These are phyloP conservation scores for Rhingia campestris DNA, from an alignment of 2,888 invertebrate species.

Conservation along the genomic window DNA sequence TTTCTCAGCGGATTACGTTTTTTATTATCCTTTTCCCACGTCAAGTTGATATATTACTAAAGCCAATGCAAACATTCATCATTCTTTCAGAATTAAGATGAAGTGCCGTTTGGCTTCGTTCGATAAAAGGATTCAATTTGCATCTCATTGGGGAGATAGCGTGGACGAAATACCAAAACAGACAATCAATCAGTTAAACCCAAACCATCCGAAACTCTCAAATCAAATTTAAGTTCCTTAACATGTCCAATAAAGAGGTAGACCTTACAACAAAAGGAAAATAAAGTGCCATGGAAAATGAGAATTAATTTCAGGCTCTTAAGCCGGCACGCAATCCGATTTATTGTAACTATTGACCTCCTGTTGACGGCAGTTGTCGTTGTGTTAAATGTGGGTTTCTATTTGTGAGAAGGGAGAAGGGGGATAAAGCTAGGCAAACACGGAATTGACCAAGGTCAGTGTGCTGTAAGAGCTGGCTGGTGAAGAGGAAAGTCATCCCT, in stretches of 20 bases:
- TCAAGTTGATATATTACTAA: not conserved
- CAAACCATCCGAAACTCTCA: conserved; percentile 9
- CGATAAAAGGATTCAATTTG: conserved; percentile 16
- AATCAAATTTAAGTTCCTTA: conserved; percentile 16
- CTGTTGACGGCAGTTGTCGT: conserved; percentile 16
- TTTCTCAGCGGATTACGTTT: not conserved
- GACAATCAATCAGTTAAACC: conserved; percentile 31
- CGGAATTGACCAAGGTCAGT: conserved; percentile 34
- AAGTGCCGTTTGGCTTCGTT: not conserved
- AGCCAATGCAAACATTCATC: not conserved
- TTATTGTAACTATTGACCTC: conserved; percentile 30
- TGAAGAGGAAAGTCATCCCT: conserved; percentile 18
- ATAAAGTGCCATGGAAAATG: not conserved
- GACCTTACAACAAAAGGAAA: not conserved
- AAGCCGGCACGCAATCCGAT: conserved; percentile 38
- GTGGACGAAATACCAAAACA: not conserved
- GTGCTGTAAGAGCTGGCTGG: not conserved
- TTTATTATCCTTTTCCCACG: not conserved
- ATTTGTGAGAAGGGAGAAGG: not conserved
- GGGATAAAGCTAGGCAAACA: not conserved
- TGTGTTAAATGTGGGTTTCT: not conserved
- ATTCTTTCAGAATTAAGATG: not conserved
- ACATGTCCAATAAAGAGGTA: not conserved
- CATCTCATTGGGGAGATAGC: conserved; percentile 5
- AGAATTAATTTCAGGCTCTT: conserved; percentile 19